A percentile compares a stretch with the other conserved stretches of the same genome.
Evolutionary conservation across 2,888 invertebrate genomes (phyloP).

Genomic region (Eupithecia subumbrata): DNA sequence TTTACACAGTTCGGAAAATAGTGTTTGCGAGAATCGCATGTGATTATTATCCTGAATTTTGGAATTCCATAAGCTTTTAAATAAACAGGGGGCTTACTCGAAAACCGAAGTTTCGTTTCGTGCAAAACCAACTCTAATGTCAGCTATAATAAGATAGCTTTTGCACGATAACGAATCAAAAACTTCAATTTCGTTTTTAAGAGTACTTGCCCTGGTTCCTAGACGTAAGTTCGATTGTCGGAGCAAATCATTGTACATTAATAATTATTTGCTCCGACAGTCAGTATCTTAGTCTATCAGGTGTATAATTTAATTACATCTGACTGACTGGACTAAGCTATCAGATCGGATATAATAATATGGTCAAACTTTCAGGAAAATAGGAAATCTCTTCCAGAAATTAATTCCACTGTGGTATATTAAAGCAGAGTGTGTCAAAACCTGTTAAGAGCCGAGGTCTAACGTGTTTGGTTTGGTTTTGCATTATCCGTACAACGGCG

Average conservation of each 20-base stretch:
- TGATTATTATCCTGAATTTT: not conserved
- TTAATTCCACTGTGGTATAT: not conserved
- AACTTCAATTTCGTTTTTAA: too few relatives aligned
- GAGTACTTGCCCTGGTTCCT: too few relatives aligned
- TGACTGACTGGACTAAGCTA: not conserved
- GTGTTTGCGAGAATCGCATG: not conserved
- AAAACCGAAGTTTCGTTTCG: too few relatives aligned
- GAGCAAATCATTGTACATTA: not conserved
- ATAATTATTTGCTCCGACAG: too few relatives aligned
- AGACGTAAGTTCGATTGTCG: not conserved
- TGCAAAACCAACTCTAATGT: too few relatives aligned
- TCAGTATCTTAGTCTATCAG: too few relatives aligned
- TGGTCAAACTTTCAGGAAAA: not conserved
- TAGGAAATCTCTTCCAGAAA: not conserved
- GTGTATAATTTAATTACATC: not conserved
- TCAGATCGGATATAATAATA: not conserved
- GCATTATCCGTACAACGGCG: not conserved
- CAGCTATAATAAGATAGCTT: too few relatives aligned
- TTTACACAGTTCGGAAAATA: not conserved
- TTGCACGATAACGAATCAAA: too few relatives aligned
- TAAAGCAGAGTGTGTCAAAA: not conserved
- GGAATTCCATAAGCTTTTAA: not conserved
- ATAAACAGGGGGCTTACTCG: too few relatives aligned
- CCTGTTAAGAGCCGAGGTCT: not conserved
- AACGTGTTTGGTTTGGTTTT: constrained; percentile 16